A percentile compares a stretch with the other conserved stretches of the same genome.
phyloP scores from a whole-genome alignment of 2,888 invertebrate species.

The Conchocele bisecta region DNA sequence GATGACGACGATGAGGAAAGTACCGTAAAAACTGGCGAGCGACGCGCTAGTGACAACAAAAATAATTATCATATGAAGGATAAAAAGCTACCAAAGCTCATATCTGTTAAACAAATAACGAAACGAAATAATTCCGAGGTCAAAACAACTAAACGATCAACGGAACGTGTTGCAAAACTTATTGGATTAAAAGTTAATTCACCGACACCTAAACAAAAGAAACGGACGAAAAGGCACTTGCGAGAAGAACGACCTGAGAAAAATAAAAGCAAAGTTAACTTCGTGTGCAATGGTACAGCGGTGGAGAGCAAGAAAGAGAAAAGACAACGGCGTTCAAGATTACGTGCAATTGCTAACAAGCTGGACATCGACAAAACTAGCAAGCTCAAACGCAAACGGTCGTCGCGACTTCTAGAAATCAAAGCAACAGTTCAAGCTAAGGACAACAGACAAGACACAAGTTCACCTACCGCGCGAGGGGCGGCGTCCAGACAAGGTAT shows the following conservation, averaged over 20 bases:
- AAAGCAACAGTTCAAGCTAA: constrained; percentile 43
- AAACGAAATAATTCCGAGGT: constrained; percentile 18
- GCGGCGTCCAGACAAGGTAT: constrained; percentile 38
- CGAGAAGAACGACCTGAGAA: background rate
- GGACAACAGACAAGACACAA: constrained; percentile 4
- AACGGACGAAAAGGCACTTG: background rate
- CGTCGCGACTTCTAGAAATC: constrained; percentile 46
- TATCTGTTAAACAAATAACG: constrained; percentile 46
- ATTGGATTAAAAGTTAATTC: background rate
- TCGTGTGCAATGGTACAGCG: background rate
- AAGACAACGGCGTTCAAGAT: constrained; percentile 18
- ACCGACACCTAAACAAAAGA: constrained; percentile 1
- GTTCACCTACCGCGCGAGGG: constrained; percentile 19
- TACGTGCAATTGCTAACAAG: constrained; percentile 25
- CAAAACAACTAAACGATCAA: background rate
- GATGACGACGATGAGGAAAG: constrained; percentile 33
- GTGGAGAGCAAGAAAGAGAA: constrained; percentile 27
- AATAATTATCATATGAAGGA: constrained; percentile 13
- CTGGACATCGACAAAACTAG: constrained; percentile 21
- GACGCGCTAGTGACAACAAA: constrained; percentile 23
- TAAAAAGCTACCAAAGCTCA: constrained; percentile 39
- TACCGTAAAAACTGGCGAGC: constrained; percentile 27
- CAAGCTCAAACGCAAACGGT: constrained; percentile 9
- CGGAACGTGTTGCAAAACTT: background rate
- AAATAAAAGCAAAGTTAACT: background rate